A percentile compares a stretch with the other conserved stretches of the same genome.
Conservation (phyloP, 2,888 invertebrate genomes). For the Mylabris sibirica region DNA sequence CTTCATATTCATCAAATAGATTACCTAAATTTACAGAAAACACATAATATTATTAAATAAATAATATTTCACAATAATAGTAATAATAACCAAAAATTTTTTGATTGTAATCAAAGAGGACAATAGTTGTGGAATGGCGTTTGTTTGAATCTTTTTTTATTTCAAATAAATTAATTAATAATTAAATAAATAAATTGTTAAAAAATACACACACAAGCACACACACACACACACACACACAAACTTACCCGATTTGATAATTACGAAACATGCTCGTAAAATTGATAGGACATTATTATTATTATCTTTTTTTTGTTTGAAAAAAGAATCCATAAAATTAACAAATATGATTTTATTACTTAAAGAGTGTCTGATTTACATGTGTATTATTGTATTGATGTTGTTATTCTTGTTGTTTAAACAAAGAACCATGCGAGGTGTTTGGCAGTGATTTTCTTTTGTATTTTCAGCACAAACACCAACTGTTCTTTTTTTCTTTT, state of each 20-base stretch:
- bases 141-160: not conserved
- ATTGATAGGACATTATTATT: conserved; percentile 28
- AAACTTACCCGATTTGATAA: conserved; percentile 38
- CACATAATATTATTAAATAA: not conserved
- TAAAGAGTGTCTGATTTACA: conserved; percentile 31
- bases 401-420: conserved; percentile 32
- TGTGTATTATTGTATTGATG: conserved; percentile 22
- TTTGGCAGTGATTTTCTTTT: conserved; percentile 47
- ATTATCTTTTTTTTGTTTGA: not conserved
- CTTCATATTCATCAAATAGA: conserved; percentile 79
- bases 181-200: conserved; percentile 17
- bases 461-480: conserved; percentile 43
- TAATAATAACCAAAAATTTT: too few species aligned
- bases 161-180: conserved; percentile 22
- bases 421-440: conserved; percentile 51
- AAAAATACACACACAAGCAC: not conserved
- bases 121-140: conserved; percentile 56
- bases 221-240: too few species aligned
- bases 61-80: not conserved
- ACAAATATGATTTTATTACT: conserved; percentile 44
- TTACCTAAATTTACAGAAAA: conserved; percentile 65
- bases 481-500: conserved; percentile 19
- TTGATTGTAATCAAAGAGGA: conserved; percentile 19
- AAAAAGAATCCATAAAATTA: conserved; percentile 34
- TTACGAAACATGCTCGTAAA: conserved; percentile 18